Evolutionary conservation across 2,113 vertebrate species (phyloP).

Genomic region (Cichladusa arquata): DNA sequence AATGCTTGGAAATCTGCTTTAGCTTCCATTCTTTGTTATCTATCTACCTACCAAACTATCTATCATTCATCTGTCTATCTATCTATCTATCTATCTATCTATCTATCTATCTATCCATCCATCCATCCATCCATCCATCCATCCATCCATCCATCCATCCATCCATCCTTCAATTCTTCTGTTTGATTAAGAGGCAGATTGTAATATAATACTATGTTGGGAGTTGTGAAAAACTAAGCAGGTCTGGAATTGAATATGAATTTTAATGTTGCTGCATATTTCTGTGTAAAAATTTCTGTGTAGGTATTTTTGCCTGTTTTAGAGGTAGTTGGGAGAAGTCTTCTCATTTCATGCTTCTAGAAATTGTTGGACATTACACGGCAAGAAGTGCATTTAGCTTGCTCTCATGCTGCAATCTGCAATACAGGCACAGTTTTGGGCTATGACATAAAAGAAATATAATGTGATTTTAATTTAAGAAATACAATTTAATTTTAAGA

Average conservation of each 20-base stretch:
- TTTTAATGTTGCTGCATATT: neutral
- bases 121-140: neutral
- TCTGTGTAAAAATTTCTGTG: neutral
- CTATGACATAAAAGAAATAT: neutral
- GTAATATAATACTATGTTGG: neutral
- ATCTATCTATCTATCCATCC: neutral
- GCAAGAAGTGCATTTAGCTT: neutral
- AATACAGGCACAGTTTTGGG: neutral
- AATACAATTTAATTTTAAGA: neutral
- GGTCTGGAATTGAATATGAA: neutral
- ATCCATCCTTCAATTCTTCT: neutral
- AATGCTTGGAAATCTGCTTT: neutral
- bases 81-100: too few relatives aligned
- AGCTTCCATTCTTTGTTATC: neutral
- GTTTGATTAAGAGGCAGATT: neutral
- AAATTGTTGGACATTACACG: neutral
- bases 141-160: accelerated
- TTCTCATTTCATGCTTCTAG: neutral
- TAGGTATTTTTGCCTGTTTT: neutral
- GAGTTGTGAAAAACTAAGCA: neutral
- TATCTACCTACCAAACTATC: neutral
- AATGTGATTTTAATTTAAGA: neutral
- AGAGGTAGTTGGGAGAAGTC: neutral
- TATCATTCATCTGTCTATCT: neutral
- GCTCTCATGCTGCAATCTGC: neutral